A percentile compares a stretch with the other conserved stretches of the same genome.
Conservation (phyloP, 2,113 vertebrate species). For the Pheucticus melanocephalus region DNA sequence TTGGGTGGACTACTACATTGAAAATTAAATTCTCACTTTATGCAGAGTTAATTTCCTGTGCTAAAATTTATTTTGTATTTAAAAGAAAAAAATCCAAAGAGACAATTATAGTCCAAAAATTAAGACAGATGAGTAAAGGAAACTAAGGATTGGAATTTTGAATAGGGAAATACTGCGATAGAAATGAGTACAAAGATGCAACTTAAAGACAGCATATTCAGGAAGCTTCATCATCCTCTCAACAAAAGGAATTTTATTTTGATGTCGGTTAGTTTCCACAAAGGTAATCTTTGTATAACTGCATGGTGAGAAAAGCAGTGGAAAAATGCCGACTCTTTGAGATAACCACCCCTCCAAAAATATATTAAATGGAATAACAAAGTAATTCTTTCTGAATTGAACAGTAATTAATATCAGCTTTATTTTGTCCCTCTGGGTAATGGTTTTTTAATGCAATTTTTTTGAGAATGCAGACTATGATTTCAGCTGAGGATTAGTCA, state of each 20-base stretch:
- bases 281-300: not conserved
- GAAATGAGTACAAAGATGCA: not conserved
- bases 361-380: not conserved
- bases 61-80: not conserved
- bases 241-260: not conserved
- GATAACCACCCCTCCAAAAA: not conserved
- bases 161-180: not conserved
- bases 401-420: not conserved
- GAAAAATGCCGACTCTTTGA: not conserved
- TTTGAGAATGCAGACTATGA: not conserved
- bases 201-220: not conserved
- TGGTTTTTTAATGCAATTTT: not conserved
- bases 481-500: not conserved
- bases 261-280: not conserved
- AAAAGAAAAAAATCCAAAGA: not conserved
- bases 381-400: not conserved
- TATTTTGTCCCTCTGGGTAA: not conserved
- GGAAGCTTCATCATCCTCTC: not conserved
- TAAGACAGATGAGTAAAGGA: not conserved
- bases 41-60: not conserved
- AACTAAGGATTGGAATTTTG: not conserved
- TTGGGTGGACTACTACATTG: not conserved
- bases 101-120: not conserved
- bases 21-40: not conserved
- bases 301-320: not conserved